Conservation (phyloP, 2,888 invertebrate genomes). For the Platycheirus albimanus region DNA sequence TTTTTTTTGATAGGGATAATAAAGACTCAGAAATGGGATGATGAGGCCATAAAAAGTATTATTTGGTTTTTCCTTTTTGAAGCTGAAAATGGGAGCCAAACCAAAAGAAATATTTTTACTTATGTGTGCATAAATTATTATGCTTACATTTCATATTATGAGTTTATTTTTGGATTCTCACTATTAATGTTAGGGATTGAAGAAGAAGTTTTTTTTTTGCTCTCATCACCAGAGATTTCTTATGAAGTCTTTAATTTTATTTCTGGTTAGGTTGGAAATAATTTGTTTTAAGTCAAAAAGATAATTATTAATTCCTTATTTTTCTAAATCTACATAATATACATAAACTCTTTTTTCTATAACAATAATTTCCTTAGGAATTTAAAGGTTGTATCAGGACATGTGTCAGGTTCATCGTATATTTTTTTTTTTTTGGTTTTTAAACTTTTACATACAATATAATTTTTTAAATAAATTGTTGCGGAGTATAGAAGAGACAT, state of each 20-base stretch:
- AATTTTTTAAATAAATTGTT: no score
- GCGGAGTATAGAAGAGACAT: background rate
- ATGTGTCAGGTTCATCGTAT: conserved; percentile 42
- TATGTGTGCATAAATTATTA: background rate
- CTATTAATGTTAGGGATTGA: background rate
- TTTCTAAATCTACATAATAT: conserved; percentile 20
- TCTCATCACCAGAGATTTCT: background rate
- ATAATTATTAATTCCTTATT: conserved; percentile 1
- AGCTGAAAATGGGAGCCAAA: no score
- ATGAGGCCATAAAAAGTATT: conserved; percentile 34
- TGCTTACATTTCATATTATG: no score
- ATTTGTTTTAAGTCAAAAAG: conserved; percentile 27
- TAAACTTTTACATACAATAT: no score
- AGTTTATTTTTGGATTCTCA: background rate
- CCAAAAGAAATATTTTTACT: conserved; percentile 7
- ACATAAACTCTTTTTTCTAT: conserved; percentile 4
- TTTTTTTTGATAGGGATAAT: conserved; percentile 28
- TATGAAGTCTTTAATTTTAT: conserved; percentile 5
- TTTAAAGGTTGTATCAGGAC: conserved; percentile 29
- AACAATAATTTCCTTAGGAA: conserved; percentile 19
- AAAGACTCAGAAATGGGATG: conserved; percentile 18
- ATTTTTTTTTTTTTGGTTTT: conserved; percentile 7
- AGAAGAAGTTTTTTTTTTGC: background rate
- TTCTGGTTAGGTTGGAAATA: conserved; percentile 11
- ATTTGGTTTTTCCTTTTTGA: background rate